Conservation (phyloP, 1,140 invertebrate genomes). For the Drosophila auraria region DNA sequence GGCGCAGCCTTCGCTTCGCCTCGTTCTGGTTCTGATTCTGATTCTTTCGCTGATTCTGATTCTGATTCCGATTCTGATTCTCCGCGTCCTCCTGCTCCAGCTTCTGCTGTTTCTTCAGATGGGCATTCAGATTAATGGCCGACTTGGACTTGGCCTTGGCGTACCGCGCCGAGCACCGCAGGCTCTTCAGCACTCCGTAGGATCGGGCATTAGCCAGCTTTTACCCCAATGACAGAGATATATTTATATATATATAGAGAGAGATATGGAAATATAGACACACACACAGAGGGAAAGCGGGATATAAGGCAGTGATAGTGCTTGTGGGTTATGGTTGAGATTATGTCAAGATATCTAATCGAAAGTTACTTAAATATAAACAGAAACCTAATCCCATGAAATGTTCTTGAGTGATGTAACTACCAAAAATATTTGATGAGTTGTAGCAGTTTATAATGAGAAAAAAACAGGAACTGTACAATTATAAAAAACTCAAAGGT, state of each 20-base stretch:
- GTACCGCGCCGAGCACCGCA: constrained; percentile 68
- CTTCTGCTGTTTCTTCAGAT: constrained; percentile 67
- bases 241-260: constrained; percentile 25
- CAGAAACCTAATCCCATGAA: constrained; percentile 13
- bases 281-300: neutral
- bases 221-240: constrained; percentile 12
- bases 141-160: constrained; percentile 72
- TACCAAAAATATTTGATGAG: constrained; percentile 1
- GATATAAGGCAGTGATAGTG: neutral
- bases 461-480: neutral
- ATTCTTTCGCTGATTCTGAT: constrained; percentile 7
- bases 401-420: constrained; percentile 4
- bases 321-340: constrained; percentile 5
- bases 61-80: constrained; percentile 20
- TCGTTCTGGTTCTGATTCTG: constrained; percentile 4
- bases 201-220: constrained; percentile 74
- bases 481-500: no score
- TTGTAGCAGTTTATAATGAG: neutral
- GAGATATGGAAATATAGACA: constrained; percentile 23
- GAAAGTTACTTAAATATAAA: neutral
- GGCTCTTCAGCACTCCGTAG: constrained; percentile 71
- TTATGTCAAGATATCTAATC: constrained; percentile 12
- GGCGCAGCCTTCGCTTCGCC: constrained; percentile 16
- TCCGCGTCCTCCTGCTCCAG: constrained; percentile 23
- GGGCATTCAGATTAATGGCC: constrained; percentile 70